Evolutionary conservation across 2,797 vertebrate species (phyloP).

Genomic region (Pangasius djambal): DNA sequence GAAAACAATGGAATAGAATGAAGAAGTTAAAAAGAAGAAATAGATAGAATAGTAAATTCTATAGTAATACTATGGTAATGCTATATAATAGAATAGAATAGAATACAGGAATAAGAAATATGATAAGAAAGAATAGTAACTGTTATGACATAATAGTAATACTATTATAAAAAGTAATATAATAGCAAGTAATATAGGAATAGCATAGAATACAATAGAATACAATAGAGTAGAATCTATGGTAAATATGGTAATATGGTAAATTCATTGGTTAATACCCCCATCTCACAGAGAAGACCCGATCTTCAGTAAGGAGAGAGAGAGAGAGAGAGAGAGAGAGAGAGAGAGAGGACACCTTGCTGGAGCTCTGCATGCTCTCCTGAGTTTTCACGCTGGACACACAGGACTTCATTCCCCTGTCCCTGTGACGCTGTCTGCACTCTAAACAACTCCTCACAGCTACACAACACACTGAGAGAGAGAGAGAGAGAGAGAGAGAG

Average conservation of each 20-base stretch:
- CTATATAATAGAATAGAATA: background rate
- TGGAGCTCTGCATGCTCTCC: conserved; percentile 79
- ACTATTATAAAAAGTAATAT: background rate
- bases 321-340: background rate
- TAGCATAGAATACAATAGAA: background rate
- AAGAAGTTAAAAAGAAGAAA: background rate
- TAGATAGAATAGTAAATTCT: background rate
- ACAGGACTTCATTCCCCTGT: conserved; percentile 84
- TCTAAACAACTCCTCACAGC: conserved; percentile 95
- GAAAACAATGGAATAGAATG: background rate
- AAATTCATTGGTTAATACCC: background rate
- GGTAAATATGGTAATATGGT: no score
- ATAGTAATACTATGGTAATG: background rate
- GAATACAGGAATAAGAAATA: background rate
- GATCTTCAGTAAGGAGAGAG: background rate
- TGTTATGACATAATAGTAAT: background rate
- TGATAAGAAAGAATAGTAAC: background rate
- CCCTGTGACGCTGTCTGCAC: conserved; percentile 90
- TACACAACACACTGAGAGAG: conserved; percentile 89
- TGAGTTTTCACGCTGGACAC: conserved; percentile 83
- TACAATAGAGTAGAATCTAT: background rate
- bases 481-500: conserved; percentile 48
- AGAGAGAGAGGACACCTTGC: conserved; percentile 78
- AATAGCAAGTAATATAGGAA: background rate
- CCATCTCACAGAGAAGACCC: background rate